Percentiles rank a stretch among this genome's conserved stretches.
phyloP scores from a whole-genome alignment of 1,140 invertebrate species.

The Rhagoletis zephyria region DNA sequence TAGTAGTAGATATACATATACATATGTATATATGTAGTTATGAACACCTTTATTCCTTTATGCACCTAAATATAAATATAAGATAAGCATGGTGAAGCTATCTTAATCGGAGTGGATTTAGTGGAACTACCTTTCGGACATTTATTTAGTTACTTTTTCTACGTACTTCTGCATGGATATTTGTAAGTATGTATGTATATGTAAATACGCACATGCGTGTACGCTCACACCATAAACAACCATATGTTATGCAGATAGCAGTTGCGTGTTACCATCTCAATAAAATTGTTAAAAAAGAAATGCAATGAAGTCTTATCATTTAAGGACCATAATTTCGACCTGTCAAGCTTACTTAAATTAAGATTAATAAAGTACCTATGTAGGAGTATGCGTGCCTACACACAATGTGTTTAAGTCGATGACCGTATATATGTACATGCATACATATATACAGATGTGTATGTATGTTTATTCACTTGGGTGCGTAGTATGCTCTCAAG shows the following conservation, averaged over 20 bases:
- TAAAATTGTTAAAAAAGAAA: neutral
- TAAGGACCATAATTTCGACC: slow-evolving; percentile 10
- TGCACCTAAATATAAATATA: slow-evolving; percentile 28
- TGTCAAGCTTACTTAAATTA: slow-evolving; percentile 31
- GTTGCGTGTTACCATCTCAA: neutral
- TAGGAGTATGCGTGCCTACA: neutral
- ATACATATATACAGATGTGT: neutral
- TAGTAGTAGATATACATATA: neutral
- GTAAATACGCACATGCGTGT: neutral
- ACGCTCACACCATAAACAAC: neutral
- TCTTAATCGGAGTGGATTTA: neutral
- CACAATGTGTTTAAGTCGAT: neutral
- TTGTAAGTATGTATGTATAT: neutral
- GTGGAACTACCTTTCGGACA: neutral
- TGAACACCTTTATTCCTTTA: too few species aligned
- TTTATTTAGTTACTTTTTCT: neutral
- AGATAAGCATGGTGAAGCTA: neutral
- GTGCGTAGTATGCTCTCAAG: too few species aligned
- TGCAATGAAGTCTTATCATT: neutral
- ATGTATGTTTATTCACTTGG: too few species aligned
- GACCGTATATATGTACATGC: neutral
- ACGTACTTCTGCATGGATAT: too few species aligned
- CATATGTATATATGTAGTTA: neutral
- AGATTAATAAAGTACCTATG: slow-evolving; percentile 16
- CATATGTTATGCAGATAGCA: neutral